Percentiles rank a stretch among this genome's conserved stretches.
Conservation (phyloP, 2,113 vertebrate species). For the Acrocephalus kingi region DNA sequence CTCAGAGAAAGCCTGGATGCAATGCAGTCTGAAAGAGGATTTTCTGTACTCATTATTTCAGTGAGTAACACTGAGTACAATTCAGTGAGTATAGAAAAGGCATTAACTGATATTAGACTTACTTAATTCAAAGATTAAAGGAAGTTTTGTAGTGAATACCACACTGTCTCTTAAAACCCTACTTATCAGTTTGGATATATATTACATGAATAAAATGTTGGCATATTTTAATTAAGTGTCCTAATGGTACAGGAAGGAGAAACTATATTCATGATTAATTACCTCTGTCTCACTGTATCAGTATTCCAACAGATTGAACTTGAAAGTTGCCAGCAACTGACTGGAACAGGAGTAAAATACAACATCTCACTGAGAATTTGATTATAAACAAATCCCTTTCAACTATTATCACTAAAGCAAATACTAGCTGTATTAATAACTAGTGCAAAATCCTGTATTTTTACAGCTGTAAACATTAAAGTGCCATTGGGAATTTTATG, state of each 20-base stretch:
- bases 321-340: neutral
- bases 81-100: neutral
- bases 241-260: neutral
- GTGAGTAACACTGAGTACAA: neutral
- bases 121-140: neutral
- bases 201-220: neutral
- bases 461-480: neutral
- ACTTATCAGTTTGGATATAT: neutral
- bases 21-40: neutral
- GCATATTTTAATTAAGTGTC: neutral
- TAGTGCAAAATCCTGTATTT: neutral
- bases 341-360: neutral
- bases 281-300: neutral
- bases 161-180: neutral
- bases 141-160: neutral
- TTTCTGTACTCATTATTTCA: neutral
- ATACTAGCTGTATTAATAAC: neutral
- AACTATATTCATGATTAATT: neutral
- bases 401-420: neutral
- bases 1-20: neutral
- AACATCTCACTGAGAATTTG: neutral
- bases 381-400: neutral
- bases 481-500: neutral
- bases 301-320: neutral
- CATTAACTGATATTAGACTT: neutral